These are phyloP conservation scores for Aphaenogaster rudis DNA, from an alignment of 1,140 invertebrate species.

Conservation along the genomic window DNA sequence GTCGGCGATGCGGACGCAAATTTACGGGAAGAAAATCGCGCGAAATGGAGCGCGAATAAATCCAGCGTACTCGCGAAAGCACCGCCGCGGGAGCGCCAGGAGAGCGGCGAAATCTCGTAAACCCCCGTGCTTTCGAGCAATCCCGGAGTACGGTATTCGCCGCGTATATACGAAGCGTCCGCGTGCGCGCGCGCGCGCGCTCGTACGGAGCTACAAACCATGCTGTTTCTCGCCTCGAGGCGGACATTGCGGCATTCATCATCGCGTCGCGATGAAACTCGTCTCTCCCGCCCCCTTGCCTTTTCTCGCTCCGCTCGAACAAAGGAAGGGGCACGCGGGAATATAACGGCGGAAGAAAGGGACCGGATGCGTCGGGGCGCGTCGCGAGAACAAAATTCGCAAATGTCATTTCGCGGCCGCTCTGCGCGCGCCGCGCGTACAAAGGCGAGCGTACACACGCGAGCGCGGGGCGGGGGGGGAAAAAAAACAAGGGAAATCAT, in stretches of 20 bases:
- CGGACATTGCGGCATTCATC: conserved; percentile 59
- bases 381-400: conserved; percentile 31
- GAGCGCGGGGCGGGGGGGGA: background rate
- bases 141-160: background rate
- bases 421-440: background rate
- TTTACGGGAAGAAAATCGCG: conserved; percentile 62
- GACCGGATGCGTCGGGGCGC: background rate
- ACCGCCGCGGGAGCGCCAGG: background rate
- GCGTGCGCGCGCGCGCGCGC: background rate
- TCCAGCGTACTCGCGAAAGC: conserved; percentile 35
- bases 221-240: conserved; percentile 59
- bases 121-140: conserved; percentile 45
- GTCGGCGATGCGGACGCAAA: conserved; percentile 37
- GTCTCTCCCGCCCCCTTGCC: background rate
- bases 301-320: conserved; percentile 22
- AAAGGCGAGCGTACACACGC: background rate
- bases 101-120: conserved; percentile 55
- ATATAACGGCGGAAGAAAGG: conserved; percentile 8
- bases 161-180: background rate
- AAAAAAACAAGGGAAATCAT: background rate
- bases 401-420: conserved; percentile 34
- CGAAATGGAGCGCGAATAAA: conserved; percentile 63
- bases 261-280: conserved; percentile 57
- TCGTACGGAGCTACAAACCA: conserved; percentile 21
- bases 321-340: background rate